Percentiles rank a stretch among this genome's conserved stretches.
Evolutionary conservation across 2,797 vertebrate species (phyloP).

Genomic region (Notolabrus celidotus): DNA sequence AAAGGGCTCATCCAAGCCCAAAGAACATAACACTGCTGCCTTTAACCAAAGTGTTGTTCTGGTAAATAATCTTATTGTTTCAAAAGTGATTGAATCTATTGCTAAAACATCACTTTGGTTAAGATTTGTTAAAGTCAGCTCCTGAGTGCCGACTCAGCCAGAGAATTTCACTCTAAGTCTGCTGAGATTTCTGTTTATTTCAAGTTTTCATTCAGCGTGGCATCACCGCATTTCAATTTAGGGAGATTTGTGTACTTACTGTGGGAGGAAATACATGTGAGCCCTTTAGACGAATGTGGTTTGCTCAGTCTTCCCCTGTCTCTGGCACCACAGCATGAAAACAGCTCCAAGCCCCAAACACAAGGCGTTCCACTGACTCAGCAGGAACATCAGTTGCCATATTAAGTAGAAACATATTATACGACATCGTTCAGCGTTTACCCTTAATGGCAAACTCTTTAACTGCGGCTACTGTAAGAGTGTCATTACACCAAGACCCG

Average conservation of each 20-base stretch:
- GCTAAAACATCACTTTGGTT: neutral
- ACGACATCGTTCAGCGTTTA: slow-evolving; percentile 52
- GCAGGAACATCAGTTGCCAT: slow-evolving; percentile 48
- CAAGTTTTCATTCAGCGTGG: slow-evolving; percentile 12
- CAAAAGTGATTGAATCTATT: no score
- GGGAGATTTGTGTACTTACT: slow-evolving; percentile 23
- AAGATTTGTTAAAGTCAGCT: neutral
- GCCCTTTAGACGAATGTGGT: slow-evolving; percentile 34
- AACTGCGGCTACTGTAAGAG: slow-evolving; percentile 48
- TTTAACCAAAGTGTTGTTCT: neutral
- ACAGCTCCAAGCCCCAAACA: slow-evolving; percentile 30
- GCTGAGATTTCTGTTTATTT: slow-evolving; percentile 8
- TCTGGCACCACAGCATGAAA: slow-evolving; percentile 24
- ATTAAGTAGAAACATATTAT: slow-evolving; percentile 64
- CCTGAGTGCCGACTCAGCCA: neutral
- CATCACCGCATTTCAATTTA: slow-evolving; percentile 15
- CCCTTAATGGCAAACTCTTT: slow-evolving; percentile 55
- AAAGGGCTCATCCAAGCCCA: no score
- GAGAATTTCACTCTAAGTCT: slow-evolving; percentile 10
- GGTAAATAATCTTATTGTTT: neutral
- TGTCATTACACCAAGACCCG: slow-evolving; percentile 38
- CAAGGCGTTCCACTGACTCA: slow-evolving; percentile 64
- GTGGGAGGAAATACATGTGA: slow-evolving; percentile 45
- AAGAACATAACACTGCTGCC: neutral
- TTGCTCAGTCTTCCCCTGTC: slow-evolving; percentile 35